phyloP scores from a whole-genome alignment of 2,113 vertebrate genomes.

The Tautogolabrus adspersus region DNA sequence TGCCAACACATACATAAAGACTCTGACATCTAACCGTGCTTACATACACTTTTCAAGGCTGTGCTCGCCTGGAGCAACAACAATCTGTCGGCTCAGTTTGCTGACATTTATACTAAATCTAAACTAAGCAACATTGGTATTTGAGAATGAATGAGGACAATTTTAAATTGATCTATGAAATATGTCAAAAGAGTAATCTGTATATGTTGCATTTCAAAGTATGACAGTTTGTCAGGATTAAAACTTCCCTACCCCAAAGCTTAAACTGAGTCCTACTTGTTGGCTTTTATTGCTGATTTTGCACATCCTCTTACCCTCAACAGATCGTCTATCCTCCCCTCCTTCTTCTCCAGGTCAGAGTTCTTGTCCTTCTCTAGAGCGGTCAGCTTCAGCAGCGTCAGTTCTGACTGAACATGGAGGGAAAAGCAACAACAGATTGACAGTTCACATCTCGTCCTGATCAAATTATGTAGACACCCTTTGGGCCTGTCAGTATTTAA shows the following conservation, averaged over 20 bases:
- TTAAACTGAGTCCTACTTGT: too few relatives aligned
- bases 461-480: background rate
- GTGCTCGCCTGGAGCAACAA: background rate
- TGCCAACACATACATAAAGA: conserved; percentile 60
- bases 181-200: too few relatives aligned
- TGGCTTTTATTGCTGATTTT: background rate
- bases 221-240: too few relatives aligned
- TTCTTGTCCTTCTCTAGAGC: conserved; percentile 95
- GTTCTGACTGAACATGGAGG: conserved; percentile 87
- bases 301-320: conserved; percentile 87
- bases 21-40: conserved; percentile 10
- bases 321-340: conserved; percentile 95
- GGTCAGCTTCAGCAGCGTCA: conserved; percentile 95
- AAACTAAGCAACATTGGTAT: conserved; percentile 23
- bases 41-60: background rate
- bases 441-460: background rate
- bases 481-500: background rate
- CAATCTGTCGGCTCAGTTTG: background rate
- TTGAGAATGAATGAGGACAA: conserved; percentile 10
- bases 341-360: conserved; percentile 97
- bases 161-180: too few relatives aligned
- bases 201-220: too few relatives aligned
- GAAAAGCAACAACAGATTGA: conserved; percentile 19
- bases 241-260: too few relatives aligned
- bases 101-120: conserved; percentile 40